Evolutionary conservation across 2,888 invertebrate species (phyloP), one percentile per base, ranked within the genome.

Genomic region (Fragum whitleyi): DNA sequence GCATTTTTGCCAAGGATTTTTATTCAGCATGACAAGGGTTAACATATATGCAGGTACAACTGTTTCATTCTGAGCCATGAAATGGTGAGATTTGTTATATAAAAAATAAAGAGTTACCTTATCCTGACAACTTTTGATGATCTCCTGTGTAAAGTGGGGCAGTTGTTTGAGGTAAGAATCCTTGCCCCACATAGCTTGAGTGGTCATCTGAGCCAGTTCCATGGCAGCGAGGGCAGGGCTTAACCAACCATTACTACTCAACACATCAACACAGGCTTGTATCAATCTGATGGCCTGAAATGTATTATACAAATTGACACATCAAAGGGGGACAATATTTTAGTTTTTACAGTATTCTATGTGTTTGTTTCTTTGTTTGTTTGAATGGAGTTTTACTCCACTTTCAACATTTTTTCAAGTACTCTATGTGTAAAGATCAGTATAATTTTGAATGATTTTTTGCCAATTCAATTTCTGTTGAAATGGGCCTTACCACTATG

Each of bases 151-250:
- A 94, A 99, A 99, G 95, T 99, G 99, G 1, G 99, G 99, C 93
- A 99, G 94, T 93, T 99, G 99, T 83, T 98, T 97, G 82, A 99
- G 95, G 93, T 99, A 98, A 0, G 98, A 98, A 95, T 99, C 99
- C 94, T 98, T 99, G 91, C 97, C 98, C 98, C 99, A 99, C 98
- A 99, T 98, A 14, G 99, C 99, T 94, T 99, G 99, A 0, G 99
- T 99, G 1, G 98, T 97, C 99, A 99, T 99, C 95, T 99, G 99
- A 0, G 99, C 98, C 91, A 99, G 95, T 94, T 99, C 99, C 99
- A 99, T 99, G 90, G 99, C 99, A 23, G 99, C 98, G 55, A 99
- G 97, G 3, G 99, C 99, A 0, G 99, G 99, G 0, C 98, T 96
- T 69, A 99, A 95, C 99, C 99, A 99, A 42, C 99, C 99, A 91